Conservation (phyloP, 2,113 vertebrate species). For the Ondatra zibethicus region DNA sequence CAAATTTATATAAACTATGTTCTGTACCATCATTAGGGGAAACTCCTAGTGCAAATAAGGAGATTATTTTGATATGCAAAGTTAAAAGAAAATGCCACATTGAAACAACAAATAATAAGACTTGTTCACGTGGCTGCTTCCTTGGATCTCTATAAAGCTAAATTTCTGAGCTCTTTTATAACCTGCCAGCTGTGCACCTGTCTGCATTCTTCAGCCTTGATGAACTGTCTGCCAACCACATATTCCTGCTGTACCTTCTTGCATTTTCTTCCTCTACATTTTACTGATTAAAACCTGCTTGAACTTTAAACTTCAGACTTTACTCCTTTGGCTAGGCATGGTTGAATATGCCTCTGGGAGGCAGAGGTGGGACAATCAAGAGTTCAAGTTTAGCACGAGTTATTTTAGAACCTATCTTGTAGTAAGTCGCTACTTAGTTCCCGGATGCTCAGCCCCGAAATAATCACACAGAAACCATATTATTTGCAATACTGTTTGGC, state of each 20-base stretch:
- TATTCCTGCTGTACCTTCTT: background rate
- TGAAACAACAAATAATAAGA: conserved; percentile 21
- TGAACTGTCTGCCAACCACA: background rate
- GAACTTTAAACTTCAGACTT: background rate
- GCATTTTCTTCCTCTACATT: background rate
- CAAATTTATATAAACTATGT: background rate
- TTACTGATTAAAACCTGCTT: background rate
- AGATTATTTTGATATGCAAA: background rate
- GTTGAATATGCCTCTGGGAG: background rate
- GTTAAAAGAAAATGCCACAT: conserved; percentile 1
- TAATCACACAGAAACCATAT: no score
- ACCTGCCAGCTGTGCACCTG: rapidly evolving
- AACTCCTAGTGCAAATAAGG: background rate
- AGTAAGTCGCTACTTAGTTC: no score
- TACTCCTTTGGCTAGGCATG: background rate
- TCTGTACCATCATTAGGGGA: background rate
- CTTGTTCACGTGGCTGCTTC: conserved; percentile 3
- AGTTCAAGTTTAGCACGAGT: background rate
- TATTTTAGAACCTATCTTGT: background rate
- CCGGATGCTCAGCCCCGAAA: no score
- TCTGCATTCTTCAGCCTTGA: background rate
- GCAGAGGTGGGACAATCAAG: background rate
- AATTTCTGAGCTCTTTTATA: background rate
- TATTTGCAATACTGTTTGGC: no score
- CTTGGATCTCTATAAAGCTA: background rate